A percentile compares a stretch with the other conserved stretches of the same genome.
Evolutionary conservation across 2,888 invertebrate genomes (phyloP).

Genomic region (Epinotia brunnichana): DNA sequence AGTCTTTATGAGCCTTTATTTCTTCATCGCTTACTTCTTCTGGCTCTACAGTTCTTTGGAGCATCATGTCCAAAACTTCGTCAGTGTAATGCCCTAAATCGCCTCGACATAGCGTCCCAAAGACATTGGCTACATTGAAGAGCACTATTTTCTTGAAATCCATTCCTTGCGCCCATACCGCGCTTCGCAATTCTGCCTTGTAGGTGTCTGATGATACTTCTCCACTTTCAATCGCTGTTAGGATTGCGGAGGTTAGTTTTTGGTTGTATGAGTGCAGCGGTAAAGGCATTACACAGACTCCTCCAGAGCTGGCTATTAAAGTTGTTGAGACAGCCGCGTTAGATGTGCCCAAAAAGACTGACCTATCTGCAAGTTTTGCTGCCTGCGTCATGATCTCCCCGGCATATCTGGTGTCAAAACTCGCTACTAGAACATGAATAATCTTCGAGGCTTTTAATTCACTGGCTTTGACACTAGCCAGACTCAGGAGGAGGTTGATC

Average conservation of each 20-base stretch:
- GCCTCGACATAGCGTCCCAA: constrained; percentile 70
- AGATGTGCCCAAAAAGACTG: constrained; percentile 59
- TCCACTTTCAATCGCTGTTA: constrained; percentile 68
- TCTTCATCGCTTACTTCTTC: constrained; percentile 57
- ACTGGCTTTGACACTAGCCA: constrained; percentile 71
- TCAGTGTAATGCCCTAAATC: constrained; percentile 68
- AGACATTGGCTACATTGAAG: constrained; percentile 68
- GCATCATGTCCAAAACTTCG: constrained; percentile 65
- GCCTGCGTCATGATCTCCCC: constrained; percentile 68
- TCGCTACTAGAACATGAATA: constrained; percentile 68
- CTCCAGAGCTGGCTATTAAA: constrained; percentile 66
- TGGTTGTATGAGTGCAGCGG: constrained; percentile 71
- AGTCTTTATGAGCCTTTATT: constrained; percentile 59
- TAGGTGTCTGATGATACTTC: constrained; percentile 58
- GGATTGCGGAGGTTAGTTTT: constrained; percentile 61
- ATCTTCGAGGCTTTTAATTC: constrained; percentile 60
- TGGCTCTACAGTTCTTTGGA: constrained; percentile 62
- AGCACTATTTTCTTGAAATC: constrained; percentile 70
- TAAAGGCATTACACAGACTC: constrained; percentile 68
- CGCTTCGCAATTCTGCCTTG: constrained; percentile 61
- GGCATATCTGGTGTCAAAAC: constrained; percentile 67
- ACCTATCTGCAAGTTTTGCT: constrained; percentile 63
- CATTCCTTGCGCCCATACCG: constrained; percentile 75
- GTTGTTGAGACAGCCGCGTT: constrained; percentile 59
- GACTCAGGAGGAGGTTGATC: constrained; percentile 70